Evolutionary conservation across 2,797 vertebrate genomes (phyloP).

Genomic region (Rhinichthys osculus): DNA sequence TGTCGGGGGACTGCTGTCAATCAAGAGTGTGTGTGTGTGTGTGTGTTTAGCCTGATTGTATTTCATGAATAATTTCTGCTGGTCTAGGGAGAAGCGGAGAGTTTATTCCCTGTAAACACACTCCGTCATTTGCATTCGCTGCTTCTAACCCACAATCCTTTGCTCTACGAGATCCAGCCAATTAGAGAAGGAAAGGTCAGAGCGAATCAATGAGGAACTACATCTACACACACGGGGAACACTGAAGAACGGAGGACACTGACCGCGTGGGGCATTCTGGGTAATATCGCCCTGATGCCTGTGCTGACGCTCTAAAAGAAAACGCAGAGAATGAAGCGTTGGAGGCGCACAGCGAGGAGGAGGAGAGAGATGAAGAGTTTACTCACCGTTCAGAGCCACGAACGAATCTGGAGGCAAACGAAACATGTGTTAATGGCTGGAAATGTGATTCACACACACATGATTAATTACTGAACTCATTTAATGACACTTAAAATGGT

Average conservation of each 20-base stretch:
- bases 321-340: constrained; percentile 70
- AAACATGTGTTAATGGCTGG: constrained; percentile 64
- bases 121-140: constrained; percentile 62
- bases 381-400: constrained; percentile 99
- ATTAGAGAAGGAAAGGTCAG: constrained; percentile 82
- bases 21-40: constrained; percentile 25
- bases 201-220: constrained; percentile 74
- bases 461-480: constrained; percentile 1
- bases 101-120: constrained; percentile 71
- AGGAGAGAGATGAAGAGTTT: constrained; percentile 72
- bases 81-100: constrained; percentile 48
- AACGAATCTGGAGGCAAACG: constrained; percentile 87
- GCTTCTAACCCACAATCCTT: constrained; percentile 75
- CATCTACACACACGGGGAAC: constrained; percentile 7
- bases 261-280: constrained; percentile 82
- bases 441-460: constrained; percentile 13
- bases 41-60: constrained; percentile 44
- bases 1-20: constrained; percentile 29
- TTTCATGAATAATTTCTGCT: constrained; percentile 61
- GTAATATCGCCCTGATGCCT: constrained; percentile 86
- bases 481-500: background rate
- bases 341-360: constrained; percentile 2
- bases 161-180: constrained; percentile 80
- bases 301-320: constrained; percentile 88
- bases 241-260: constrained; percentile 70